Percentiles rank a stretch among this genome's conserved stretches.
Evolutionary conservation across 2,888 invertebrate genomes (phyloP).

Genomic region (Busseola fusca): DNA sequence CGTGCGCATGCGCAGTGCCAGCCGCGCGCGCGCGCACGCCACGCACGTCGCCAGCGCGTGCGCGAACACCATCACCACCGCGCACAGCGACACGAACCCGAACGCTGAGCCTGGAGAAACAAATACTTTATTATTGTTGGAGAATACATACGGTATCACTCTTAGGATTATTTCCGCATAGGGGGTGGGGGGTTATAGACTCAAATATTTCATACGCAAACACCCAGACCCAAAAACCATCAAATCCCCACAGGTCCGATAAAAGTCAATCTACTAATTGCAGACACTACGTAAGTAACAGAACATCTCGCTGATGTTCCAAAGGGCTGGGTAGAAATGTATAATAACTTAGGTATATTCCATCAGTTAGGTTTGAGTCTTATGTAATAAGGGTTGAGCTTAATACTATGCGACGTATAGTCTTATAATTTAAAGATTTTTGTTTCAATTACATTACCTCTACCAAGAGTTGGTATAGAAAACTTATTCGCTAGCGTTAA

Average conservation of each 20-base stretch:
- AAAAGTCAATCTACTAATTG: not conserved
- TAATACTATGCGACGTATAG: not conserved
- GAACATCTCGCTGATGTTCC: not conserved
- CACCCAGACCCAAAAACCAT: not conserved
- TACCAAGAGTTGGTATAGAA: too few species aligned
- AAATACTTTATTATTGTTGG: not conserved
- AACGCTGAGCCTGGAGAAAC: conserved; percentile 75
- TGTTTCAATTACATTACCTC: not conserved
- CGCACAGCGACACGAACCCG: conserved; percentile 83
- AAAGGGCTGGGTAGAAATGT: not conserved
- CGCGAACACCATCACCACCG: conserved; percentile 80
- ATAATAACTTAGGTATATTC: not conserved
- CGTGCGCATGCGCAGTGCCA: conserved; percentile 69
- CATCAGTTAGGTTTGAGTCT: not conserved
- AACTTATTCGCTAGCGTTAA: too few species aligned
- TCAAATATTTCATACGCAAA: not conserved
- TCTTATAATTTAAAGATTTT: not conserved
- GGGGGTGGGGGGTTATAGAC: not conserved
- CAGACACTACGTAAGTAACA: not conserved
- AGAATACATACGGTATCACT: not conserved
- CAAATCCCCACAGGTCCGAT: not conserved
- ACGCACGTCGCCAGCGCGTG: conserved; percentile 79
- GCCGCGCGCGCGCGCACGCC: conserved; percentile 69
- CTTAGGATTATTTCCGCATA: not conserved
- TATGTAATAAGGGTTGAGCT: not conserved